Evolutionary conservation across 2,113 vertebrate genomes (phyloP), one percentile per base, ranked within the genome.

Genomic region (Sula dactylatra): DNA sequence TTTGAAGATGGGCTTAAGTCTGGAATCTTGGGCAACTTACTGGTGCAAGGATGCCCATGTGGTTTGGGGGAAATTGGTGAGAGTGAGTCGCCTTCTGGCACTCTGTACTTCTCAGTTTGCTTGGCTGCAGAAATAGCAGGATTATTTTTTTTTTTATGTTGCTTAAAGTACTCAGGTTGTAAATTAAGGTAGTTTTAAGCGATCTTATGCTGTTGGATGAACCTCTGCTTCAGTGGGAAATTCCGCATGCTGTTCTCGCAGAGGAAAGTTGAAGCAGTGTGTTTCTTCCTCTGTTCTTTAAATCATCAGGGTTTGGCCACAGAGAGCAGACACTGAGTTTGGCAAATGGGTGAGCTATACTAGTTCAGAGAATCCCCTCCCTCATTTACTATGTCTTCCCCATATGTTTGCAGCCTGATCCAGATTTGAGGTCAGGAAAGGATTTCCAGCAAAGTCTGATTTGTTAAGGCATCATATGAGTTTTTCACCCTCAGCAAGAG

Each of bases 311-410:
- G 13, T 29, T 49, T 66, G 40, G 22, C n/a, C 34, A 4, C 34
- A 31, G 36, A 44, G 32, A 72, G 42, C 80, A 65, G 64, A 29
- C 22, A 5, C 27, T 4, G 34, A 22, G 38, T 4, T 55, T 61
- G 26, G 26, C 62, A 70, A 21, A 24, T 0, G 2, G 14, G 15
- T 26, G 27, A 38, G 16, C 34, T 38, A 1, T 7, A 4, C 10
- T 9, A 19, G 20, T 15, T 38, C 34, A n/a, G 61, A 49, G 52
- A 56, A 31, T 42, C 36, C 55, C 9, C 9, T 81, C 34, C 78
- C 45, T 45, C 12, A 1, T 15, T 40, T 54, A 4, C 12, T 49
- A 0, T 36, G 32, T 54, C 45, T 27, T 36, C 22, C 44, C 54
- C 3, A 0, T 11, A 2, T 29, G 21, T 34, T 52, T n/a, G 29